Conservation (phyloP, 1,140 invertebrate genomes). For the Bombus waltoni region DNA sequence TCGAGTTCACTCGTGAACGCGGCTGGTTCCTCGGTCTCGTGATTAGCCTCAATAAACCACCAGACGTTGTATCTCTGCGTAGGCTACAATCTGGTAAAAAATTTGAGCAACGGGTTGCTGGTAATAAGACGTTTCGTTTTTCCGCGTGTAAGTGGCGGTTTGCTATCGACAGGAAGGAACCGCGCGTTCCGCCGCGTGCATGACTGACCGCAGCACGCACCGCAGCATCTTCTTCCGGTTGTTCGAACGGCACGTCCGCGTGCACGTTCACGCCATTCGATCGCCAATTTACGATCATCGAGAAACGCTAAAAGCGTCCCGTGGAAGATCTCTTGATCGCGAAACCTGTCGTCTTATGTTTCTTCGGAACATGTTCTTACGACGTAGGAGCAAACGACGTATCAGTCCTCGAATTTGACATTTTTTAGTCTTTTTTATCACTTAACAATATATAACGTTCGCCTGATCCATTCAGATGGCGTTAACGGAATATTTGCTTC, state of each 20-base stretch:
- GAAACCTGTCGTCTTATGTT: constrained; percentile 32
- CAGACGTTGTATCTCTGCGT: too few species aligned
- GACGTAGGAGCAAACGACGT: background rate
- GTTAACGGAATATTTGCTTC: too few species aligned
- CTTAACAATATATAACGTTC: too few species aligned
- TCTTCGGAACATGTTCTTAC: background rate
- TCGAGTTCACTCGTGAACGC: background rate
- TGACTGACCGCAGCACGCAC: constrained; percentile 3
- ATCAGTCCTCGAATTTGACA: background rate
- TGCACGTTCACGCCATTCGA: constrained; percentile 31
- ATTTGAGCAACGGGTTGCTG: background rate
- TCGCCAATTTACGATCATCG: constrained; percentile 70
- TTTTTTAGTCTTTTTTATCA: too few species aligned
- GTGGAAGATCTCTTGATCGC: constrained; percentile 2
- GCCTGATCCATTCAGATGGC: too few species aligned
- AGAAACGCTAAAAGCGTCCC: constrained; percentile 64
- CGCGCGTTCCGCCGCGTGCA: background rate
- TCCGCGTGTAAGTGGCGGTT: constrained; percentile 14
- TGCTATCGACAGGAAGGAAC: background rate
- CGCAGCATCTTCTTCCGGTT: background rate
- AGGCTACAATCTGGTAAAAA: constrained; percentile 23
- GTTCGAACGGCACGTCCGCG: constrained; percentile 35
- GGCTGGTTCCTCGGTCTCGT: background rate
- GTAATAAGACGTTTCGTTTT: constrained; percentile 40
- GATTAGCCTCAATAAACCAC: background rate